phyloP scores from a whole-genome alignment of 2,888 invertebrate genomes.

The Polylopha cassiicola region DNA sequence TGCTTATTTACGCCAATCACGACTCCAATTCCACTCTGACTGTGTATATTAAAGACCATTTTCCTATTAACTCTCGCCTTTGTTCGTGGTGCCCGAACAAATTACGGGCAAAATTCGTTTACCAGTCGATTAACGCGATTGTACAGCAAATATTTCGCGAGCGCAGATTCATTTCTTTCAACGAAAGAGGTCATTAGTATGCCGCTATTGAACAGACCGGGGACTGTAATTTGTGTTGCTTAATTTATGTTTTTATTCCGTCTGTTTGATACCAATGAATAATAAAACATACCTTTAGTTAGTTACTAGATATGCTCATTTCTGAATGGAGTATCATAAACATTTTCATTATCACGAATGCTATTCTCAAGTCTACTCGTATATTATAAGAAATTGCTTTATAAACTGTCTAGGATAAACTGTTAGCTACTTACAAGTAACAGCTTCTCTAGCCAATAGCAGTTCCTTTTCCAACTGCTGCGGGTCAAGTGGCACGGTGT shows the following conservation, averaged over 20 bases:
- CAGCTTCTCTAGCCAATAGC: conserved; percentile 86
- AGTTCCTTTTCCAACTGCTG: conserved; percentile 83
- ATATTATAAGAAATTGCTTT: too few relatives aligned
- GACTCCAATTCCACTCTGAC: conserved; percentile 6
- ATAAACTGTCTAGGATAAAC: too few relatives aligned
- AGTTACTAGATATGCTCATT: too few relatives aligned
- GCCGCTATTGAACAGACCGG: conserved; percentile 4
- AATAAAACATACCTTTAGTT: too few relatives aligned
- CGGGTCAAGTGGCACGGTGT: conserved; percentile 74
- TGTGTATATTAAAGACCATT: conserved; percentile 15
- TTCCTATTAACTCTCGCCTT: conserved; percentile 19
- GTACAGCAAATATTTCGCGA: conserved; percentile 16
- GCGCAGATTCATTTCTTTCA: conserved; percentile 17
- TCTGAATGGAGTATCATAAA: too few relatives aligned
- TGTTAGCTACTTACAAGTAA: conserved; percentile 66
- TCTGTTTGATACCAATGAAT: not conserved
- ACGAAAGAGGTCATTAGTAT: conserved; percentile 15
- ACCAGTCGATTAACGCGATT: conserved; percentile 22
- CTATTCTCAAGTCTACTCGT: too few relatives aligned
- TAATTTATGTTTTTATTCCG: not conserved
- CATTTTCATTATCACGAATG: too few relatives aligned
- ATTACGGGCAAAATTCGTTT: conserved; percentile 21
- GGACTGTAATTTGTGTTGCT: not conserved
- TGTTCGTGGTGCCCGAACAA: conserved; percentile 17
- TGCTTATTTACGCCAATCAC: conserved; percentile 19